Conservation (phyloP, 2,113 vertebrate species). For the Collichthys lucidus region DNA sequence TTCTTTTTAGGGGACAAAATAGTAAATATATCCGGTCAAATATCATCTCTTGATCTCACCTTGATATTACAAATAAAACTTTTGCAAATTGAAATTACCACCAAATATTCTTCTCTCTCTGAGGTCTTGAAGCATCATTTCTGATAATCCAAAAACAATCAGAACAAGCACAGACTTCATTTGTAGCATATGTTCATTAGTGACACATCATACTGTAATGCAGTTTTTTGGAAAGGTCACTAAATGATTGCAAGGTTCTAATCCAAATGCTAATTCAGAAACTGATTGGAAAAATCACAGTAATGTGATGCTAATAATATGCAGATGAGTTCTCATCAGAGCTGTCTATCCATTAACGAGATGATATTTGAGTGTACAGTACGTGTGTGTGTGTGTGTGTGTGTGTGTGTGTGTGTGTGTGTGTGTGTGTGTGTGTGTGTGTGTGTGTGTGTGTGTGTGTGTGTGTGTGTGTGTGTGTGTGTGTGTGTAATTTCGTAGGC, state of each 20-base stretch:
- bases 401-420: slow-evolving; percentile 14
- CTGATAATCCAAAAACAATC: slow-evolving; percentile 50
- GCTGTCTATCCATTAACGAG: slow-evolving; percentile 72
- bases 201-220: slow-evolving; percentile 51
- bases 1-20: slow-evolving; percentile 9
- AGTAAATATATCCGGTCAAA: slow-evolving; percentile 8
- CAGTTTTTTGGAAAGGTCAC: slow-evolving; percentile 70
- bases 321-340: slow-evolving; percentile 76
- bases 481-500: neutral
- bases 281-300: slow-evolving; percentile 74
- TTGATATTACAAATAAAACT: slow-evolving; percentile 20
- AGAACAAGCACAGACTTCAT: slow-evolving; percentile 51
- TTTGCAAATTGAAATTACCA: slow-evolving; percentile 21
- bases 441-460: no score
- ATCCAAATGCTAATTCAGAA: slow-evolving; percentile 73
- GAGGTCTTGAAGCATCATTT: slow-evolving; percentile 19
- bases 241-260: slow-evolving; percentile 69
- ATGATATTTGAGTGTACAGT: slow-evolving; percentile 59
- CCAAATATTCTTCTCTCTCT: neutral
- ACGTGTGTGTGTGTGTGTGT: slow-evolving; percentile 3
- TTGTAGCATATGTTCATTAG: slow-evolving; percentile 62
- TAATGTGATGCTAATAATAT: slow-evolving; percentile 78
- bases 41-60: neutral
- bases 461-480: no score
- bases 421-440: neutral